A percentile compares a stretch with the other conserved stretches of the same genome.
These are phyloP conservation scores for Paradisaea rubra DNA, from an alignment of 2,113 vertebrate genomes.

Conservation along the genomic window DNA sequence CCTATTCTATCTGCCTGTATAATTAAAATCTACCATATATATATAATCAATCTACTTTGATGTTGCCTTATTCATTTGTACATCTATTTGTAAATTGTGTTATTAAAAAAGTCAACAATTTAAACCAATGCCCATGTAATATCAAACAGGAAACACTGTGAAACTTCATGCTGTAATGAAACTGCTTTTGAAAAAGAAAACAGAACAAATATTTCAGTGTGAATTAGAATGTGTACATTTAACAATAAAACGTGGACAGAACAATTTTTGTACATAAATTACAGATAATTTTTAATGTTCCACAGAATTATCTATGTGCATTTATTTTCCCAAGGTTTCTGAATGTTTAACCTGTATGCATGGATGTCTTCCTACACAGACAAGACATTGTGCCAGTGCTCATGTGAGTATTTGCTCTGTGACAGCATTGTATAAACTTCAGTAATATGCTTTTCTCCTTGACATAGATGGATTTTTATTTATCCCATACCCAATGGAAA, in stretches of 20 bases:
- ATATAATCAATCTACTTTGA: not conserved
- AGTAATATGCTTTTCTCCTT: not conserved
- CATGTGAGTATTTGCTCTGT: not conserved
- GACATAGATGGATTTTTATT: not conserved
- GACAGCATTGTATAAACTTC: not conserved
- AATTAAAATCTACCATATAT: not conserved
- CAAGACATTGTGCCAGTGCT: not conserved
- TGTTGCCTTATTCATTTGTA: not conserved
- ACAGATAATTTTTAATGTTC: not conserved
- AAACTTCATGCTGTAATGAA: not conserved
- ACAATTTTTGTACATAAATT: not conserved
- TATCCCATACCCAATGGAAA: not conserved
- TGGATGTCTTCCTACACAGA: not conserved
- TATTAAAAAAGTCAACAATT: not conserved
- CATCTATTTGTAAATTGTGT: not conserved
- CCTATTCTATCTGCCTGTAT: not conserved
- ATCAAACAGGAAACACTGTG: not conserved
- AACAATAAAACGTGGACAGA: not conserved
- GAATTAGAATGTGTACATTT: not conserved
- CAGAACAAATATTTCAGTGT: not conserved
- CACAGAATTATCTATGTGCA: not conserved
- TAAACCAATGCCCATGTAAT: not conserved
- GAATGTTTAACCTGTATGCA: not conserved
- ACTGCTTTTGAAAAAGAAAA: not conserved
- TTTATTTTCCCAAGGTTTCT: not conserved